Conservation (phyloP, 2,113 vertebrate species). For the Podarcis raffonei region DNA sequence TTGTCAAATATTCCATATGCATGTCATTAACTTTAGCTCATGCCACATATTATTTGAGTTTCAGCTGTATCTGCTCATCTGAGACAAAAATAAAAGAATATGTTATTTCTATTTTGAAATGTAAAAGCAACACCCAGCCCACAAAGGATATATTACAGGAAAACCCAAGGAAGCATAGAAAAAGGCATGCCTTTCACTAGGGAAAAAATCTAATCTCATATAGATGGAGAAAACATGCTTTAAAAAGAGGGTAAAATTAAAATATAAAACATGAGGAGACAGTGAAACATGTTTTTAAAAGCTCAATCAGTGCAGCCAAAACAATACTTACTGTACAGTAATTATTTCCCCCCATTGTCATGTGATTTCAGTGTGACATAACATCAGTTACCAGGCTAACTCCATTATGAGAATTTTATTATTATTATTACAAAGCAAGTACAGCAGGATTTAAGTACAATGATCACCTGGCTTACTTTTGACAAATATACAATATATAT, state of each 20-base stretch:
- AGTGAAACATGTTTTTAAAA: constrained; percentile 26
- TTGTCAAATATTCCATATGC: background rate
- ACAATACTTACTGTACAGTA: background rate
- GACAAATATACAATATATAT: background rate
- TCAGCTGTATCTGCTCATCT: constrained; percentile 26
- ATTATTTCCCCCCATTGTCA: background rate
- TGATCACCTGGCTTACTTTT: background rate
- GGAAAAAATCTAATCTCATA: constrained; percentile 24
- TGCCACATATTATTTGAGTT: background rate
- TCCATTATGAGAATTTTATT: background rate
- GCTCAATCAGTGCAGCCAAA: background rate
- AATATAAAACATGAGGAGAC: background rate
- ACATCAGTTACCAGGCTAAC: background rate
- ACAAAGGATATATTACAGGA: constrained; percentile 22
- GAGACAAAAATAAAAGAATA: background rate
- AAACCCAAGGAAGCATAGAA: background rate
- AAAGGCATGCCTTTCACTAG: constrained; percentile 12
- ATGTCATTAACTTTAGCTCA: constrained; percentile 16
- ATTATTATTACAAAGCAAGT: background rate
- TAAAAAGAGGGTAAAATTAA: constrained; percentile 15
- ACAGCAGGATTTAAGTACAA: fast-evolving
- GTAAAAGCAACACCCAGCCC: constrained; percentile 9
- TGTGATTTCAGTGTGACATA: background rate
- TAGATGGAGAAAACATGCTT: background rate
- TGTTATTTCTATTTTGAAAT: constrained; percentile 9